Evolutionary conservation across 2,113 vertebrate genomes (phyloP), one percentile per base, ranked within the genome.

Genomic region (Gymnarchus niloticus): DNA sequence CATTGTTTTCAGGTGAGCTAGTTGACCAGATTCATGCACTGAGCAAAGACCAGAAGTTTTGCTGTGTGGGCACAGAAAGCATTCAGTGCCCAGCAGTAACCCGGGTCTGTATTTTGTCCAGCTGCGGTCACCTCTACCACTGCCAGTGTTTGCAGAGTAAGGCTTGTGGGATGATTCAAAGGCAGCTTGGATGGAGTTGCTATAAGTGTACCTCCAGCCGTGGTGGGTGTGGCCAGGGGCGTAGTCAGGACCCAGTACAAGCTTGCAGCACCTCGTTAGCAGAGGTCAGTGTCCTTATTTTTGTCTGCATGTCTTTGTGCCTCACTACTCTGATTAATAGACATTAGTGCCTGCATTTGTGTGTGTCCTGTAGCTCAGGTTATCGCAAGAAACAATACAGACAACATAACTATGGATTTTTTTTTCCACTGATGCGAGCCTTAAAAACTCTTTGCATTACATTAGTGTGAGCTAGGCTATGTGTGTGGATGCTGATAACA

Each of bases 71-170:
- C 19, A n/a, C n/a, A n/a, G n/a, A n/a, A n/a, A n/a, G n/a, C n/a
- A n/a, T n/a, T n/a, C n/a, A 57, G 7, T 25, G 19, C 51, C 25
- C 28, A n/a, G 6, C 3, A 17, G 54, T 83, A 14, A 83, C 52
- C 14, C 54, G 8, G 19, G 77, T 44, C 46, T 82, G 19, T 65
- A 88, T 84, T 51, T 89, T 88, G n/a, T 73, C n/a, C 91, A 99
- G 98, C 92, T 99, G 98, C 91, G 98, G 98, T 77, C 98, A 99
- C 91, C 90, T 98, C 81, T 99, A 99, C 92, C 98, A 99, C 89
- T 92, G 96, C 0, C 95, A 97, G 89, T 99, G 98, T 87, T 95
- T 99, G 88, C 95, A 96, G 92, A 95, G 94, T 87, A 99, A 98
- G 86, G 95, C 96, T 52, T 93, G 95, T 23, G 92, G 94, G 25